Evolutionary conservation across 2,113 vertebrate species (phyloP).

Genomic region (Rhinopomastus cyanomelas): DNA sequence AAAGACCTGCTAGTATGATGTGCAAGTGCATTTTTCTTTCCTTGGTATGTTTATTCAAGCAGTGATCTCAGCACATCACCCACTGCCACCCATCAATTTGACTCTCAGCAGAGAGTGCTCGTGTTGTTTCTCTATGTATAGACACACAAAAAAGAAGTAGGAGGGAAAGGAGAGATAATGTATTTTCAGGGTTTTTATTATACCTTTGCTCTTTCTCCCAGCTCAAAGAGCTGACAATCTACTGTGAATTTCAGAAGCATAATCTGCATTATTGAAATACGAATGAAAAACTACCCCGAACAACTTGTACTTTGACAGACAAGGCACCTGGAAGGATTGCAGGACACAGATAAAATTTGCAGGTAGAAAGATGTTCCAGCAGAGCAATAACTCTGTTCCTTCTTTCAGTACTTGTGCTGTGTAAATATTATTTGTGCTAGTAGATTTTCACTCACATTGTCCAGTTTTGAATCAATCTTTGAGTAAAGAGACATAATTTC

Average conservation of each 20-base stretch:
- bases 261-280: not conserved
- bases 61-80: not conserved
- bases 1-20: not conserved
- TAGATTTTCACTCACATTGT: not conserved
- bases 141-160: not conserved
- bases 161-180: not conserved
- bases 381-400: not conserved
- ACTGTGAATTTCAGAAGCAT: not conserved
- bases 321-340: not conserved
- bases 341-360: not conserved
- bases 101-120: not conserved
- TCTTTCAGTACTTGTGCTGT: not conserved
- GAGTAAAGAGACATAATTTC: not conserved
- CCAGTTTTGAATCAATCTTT: not conserved
- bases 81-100: not conserved
- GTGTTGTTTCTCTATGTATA: not conserved
- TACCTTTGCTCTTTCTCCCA: not conserved
- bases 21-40: not conserved
- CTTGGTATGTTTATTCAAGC: not conserved
- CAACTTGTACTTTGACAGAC: not conserved
- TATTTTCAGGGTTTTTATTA: conserved; percentile 9
- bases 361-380: not conserved
- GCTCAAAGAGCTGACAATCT: not conserved
- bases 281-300: not conserved
- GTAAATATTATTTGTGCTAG: not conserved